These are phyloP conservation scores for Salvelinus fontinalis DNA, from an alignment of 2,113 vertebrate genomes.

Conservation along the genomic window DNA sequence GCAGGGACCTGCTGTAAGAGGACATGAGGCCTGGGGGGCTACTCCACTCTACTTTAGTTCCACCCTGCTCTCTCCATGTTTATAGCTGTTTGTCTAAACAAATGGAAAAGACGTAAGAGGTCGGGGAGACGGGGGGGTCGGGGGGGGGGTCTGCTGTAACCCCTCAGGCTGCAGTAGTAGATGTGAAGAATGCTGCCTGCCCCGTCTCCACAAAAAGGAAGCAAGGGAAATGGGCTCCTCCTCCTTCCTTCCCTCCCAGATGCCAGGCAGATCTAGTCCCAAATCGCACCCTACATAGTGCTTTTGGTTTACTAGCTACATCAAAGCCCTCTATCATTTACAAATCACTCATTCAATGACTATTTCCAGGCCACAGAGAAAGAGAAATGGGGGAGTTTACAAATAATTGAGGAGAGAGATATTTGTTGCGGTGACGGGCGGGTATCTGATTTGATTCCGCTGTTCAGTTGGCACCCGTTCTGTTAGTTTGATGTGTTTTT, in stretches of 20 bases:
- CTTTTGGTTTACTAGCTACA: conserved; percentile 44
- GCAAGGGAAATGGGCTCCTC: conserved; percentile 42
- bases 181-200: too few species aligned
- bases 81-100: conserved; percentile 71
- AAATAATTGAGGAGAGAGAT: conserved; percentile 15
- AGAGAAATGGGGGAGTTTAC: conserved; percentile 3
- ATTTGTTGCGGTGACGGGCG: conserved; percentile 2
- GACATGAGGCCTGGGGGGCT: conserved; percentile 23
- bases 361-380: conserved; percentile 20
- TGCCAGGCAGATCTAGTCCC: too few species aligned
- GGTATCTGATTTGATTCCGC: too few species aligned
- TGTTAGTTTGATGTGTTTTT: background rate
- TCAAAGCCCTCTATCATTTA: conserved; percentile 60
- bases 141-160: conserved; percentile 6
- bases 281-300: conserved; percentile 25
- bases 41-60: conserved; percentile 20
- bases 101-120: conserved; percentile 59
- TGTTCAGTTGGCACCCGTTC: background rate
- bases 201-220: background rate
- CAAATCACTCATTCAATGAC: conserved; percentile 46
- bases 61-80: conserved; percentile 50
- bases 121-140: conserved; percentile 63
- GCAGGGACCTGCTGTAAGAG: conserved; percentile 45
- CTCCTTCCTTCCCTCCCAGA: too few species aligned
- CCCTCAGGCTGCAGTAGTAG: conserved; percentile 54